Evolutionary conservation across 2,113 vertebrate species (phyloP), one percentile per base, ranked within the genome.

Genomic region (Ochotona princeps): DNA sequence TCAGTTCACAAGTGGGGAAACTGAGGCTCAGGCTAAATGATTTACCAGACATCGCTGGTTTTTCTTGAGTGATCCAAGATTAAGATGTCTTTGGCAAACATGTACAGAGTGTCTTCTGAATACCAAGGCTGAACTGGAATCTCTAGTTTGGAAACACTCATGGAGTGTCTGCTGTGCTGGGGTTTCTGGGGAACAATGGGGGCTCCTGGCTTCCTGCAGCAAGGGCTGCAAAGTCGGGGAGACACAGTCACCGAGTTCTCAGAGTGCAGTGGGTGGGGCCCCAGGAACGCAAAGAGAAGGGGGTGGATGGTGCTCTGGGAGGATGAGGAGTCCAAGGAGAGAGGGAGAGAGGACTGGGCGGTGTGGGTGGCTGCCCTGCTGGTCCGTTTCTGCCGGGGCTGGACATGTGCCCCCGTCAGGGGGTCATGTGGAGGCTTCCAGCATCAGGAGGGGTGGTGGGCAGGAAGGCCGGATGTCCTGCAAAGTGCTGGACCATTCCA

Each of bases 201-300:
- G 5, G n/a, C 6, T 66, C 44, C 51, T 8, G 63, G 44, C 80
- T 84, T 79, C 73, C 13, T 32, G 14, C n/a, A 7, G 23, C n/a
- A 26, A 80, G 51, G n/a, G 25, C 21, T 23, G 12, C 12, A 35
- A n/a, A n/a, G n/a, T n/a, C 8, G 35, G 49, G 30, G 8, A n/a
- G 76, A n/a, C 0, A 35, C 8, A 1, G 14, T 20, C 15, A 30
- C 30, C 1, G 38, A 38, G 60, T 38, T 66, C 25, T 51, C 1
- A 0, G 9, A 38, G 10, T 1, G 30, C 9, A 51, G 51, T 4
- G 54, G 11, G 20, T 0, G 54, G 30, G 26, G 12, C 17, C 5
- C 5, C 14, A 8, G 67, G 11, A 32, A 18, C 30, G 5, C 2
- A 17, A 21, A 67, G 20, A n/a, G 89, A 69, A n/a, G 2, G 2